Conservation (phyloP, 2,797 vertebrate species). For the Peromyscus attwateri region DNA sequence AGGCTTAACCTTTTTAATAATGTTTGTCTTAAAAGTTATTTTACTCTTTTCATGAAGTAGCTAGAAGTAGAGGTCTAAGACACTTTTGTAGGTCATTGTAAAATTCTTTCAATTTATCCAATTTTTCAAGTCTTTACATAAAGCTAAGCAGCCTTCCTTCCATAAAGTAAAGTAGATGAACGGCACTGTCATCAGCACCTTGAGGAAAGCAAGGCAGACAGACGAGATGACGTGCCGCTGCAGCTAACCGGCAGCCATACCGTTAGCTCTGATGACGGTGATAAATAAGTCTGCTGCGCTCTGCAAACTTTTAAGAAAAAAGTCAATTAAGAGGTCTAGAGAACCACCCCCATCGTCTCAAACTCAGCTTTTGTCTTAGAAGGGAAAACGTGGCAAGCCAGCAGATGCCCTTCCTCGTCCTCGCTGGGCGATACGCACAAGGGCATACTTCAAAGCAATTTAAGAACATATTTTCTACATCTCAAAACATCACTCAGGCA, state of each 20-base stretch:
- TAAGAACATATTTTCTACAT: slow-evolving; percentile 56
- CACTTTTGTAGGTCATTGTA: background rate
- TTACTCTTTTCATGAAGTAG: slow-evolving; percentile 49
- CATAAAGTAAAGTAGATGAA: background rate
- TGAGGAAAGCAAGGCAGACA: slow-evolving; percentile 31
- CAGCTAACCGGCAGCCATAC: background rate
- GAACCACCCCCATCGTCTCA: background rate
- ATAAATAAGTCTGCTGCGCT: background rate
- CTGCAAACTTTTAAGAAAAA: slow-evolving; percentile 34
- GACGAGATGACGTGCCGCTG: background rate
- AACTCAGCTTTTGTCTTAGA: background rate
- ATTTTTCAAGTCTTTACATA: slow-evolving; percentile 24
- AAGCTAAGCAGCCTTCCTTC: background rate
- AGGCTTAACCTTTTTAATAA: slow-evolving; percentile 15
- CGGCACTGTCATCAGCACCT: background rate
- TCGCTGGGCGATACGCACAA: background rate
- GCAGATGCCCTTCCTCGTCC: background rate
- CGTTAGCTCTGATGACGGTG: slow-evolving; percentile 6
- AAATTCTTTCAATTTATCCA: background rate
- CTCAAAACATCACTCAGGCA: slow-evolving; percentile 36
- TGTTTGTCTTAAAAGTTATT: slow-evolving; percentile 67
- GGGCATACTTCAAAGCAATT: slow-evolving; percentile 25
- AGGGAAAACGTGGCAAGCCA: background rate
- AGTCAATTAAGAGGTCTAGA: background rate
- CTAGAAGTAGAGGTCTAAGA: background rate